Evolutionary conservation across 2,113 vertebrate species (phyloP).

Genomic region (Callorhinus ursinus): DNA sequence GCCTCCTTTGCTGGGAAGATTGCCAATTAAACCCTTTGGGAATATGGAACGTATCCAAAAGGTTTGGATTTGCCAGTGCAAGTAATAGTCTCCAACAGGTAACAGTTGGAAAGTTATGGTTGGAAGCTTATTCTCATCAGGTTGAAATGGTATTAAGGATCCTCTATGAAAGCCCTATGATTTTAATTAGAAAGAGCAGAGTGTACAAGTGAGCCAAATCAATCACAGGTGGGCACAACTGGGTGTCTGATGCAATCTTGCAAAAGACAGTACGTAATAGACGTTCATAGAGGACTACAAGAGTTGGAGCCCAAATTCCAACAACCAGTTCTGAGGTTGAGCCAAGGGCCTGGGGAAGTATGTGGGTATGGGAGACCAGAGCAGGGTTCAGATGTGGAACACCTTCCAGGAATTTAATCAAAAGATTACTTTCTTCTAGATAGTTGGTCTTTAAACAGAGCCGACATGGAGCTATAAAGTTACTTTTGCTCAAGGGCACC

Average conservation of each 20-base stretch:
- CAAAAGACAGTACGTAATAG: background rate
- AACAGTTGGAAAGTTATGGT: background rate
- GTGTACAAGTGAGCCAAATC: background rate
- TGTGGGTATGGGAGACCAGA: background rate
- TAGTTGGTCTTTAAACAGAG: background rate
- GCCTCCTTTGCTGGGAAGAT: background rate
- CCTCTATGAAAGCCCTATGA: background rate
- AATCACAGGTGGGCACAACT: background rate
- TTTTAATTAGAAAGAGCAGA: background rate
- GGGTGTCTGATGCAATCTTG: background rate
- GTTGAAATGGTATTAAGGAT: background rate
- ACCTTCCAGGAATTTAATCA: conserved; percentile 22
- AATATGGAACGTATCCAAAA: background rate
- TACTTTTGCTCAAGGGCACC: conserved; percentile 65
- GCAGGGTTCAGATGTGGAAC: background rate
- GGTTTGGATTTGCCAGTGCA: background rate
- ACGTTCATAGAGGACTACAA: background rate
- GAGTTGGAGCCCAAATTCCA: background rate
- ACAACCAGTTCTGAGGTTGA: background rate
- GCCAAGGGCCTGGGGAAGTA: background rate
- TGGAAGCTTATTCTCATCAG: background rate
- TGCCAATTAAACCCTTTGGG: background rate
- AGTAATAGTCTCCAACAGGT: background rate
- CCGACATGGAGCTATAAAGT: background rate
- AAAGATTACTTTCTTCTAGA: conserved; percentile 22